phyloP scores from a whole-genome alignment of 2,113 vertebrate species.

The Macrotus californicus region DNA sequence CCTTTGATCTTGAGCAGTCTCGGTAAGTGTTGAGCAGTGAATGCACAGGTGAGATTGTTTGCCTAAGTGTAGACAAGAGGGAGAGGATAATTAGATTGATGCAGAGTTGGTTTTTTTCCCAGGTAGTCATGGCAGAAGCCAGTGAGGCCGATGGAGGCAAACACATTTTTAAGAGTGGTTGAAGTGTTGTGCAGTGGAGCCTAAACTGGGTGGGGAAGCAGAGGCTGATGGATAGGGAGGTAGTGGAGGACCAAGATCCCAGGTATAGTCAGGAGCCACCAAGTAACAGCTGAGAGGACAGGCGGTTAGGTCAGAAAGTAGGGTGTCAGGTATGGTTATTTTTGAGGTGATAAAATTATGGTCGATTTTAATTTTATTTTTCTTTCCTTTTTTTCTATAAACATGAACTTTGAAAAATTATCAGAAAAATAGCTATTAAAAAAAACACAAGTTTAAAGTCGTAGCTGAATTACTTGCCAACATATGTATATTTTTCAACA shows the following conservation, averaged over 20 bases:
- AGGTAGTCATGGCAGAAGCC: not conserved
- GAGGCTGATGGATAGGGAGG: not conserved
- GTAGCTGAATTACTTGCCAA: not conserved
- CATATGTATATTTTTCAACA: not conserved
- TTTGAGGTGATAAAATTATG: not conserved
- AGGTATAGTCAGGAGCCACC: not conserved
- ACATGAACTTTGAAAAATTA: not conserved
- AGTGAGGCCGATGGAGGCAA: not conserved
- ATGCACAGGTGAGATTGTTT: not conserved
- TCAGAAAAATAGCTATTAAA: not conserved
- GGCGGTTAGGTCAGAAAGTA: not conserved
- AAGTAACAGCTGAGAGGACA: not conserved
- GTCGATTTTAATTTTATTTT: not conserved
- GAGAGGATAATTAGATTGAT: not conserved
- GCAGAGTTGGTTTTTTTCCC: not conserved
- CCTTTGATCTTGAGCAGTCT: not conserved
- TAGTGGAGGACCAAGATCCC: not conserved
- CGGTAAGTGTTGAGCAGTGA: not conserved
- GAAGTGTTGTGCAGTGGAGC: not conserved
- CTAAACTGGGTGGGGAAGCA: not conserved
- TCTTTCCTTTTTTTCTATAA: conserved; percentile 15
- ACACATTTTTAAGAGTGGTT: not conserved
- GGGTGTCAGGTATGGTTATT: not conserved
- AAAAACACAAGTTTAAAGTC: not conserved
- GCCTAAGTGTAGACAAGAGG: not conserved